A percentile compares a stretch with the other conserved stretches of the same genome.
phyloP scores from a whole-genome alignment of 2,113 vertebrate genomes.

The Ammospiza caudacuta region DNA sequence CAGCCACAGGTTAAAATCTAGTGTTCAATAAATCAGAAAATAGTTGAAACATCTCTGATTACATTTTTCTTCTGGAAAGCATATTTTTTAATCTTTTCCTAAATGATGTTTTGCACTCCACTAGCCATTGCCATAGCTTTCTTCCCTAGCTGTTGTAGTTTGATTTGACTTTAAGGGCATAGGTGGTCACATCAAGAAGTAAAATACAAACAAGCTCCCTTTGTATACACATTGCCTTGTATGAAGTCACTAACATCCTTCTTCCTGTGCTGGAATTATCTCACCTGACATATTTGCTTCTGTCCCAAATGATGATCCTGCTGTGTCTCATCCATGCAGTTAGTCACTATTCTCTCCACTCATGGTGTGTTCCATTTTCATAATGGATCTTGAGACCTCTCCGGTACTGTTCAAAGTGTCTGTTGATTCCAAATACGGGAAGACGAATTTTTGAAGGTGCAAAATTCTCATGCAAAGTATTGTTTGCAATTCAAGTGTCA shows the following conservation, averaged over 20 bases:
- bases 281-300: not conserved
- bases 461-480: not conserved
- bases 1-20: not conserved
- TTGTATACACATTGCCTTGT: not conserved
- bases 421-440: not conserved
- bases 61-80: not conserved
- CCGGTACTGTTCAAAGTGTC: not conserved
- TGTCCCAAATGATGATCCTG: not conserved
- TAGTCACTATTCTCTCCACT: not conserved
- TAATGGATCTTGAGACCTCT: not conserved
- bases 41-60: not conserved
- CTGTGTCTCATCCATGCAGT: not conserved
- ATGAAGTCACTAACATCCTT: not conserved
- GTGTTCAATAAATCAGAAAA: not conserved
- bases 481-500: slow-evolving; percentile 50
- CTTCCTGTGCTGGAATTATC: not conserved
- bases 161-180: not conserved
- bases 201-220: not conserved
- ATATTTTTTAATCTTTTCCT: not conserved
- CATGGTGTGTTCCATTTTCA: not conserved
- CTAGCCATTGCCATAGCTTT: not conserved
- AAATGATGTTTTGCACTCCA: not conserved
- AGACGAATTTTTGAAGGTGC: not conserved
- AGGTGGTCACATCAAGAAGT: not conserved
- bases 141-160: not conserved